Evolutionary conservation across 2,888 invertebrate species (phyloP), one percentile per base, ranked within the genome.

Genomic region (Brassicogethes aeneus): DNA sequence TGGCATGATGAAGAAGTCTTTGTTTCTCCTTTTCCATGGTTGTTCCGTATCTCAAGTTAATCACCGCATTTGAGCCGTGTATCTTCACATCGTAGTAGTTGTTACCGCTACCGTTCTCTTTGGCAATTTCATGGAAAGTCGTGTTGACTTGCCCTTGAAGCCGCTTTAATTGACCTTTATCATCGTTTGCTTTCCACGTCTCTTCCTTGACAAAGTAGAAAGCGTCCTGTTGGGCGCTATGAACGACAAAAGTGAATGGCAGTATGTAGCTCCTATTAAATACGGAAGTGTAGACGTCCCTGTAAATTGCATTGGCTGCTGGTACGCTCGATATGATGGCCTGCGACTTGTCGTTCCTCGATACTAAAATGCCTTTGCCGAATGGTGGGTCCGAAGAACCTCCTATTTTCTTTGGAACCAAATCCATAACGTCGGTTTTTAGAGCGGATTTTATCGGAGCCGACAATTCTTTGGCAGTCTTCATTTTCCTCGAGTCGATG

Each of bases 151-250:
- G 87, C 3, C 90, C 88, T 54, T 91, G 91, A 55, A 93, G 76
- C 7, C 92, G 79, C 62, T 92, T 91, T 52, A 93, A 66, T 60
- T 92, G 91, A 47, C 85, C 88, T 52, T 86, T 82, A 62, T 93
- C 92, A 57, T 91, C 90, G 44, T 82, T 82, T 3, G 90, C 88
- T 32, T 89, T 82, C 89, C 90, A 90, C 1, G 85, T 80, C 51
- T 90, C 88, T 61, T 91, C 90, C 62, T 93, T 93, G 13, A 92
- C 89, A 63, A 93, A 93, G 69, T 88, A 91, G 71, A 93, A 92
- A 8, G 89, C 86, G 61, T 93, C 92, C 64, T 91, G 91, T 60
- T 87, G 86, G 13, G 86, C 85, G 52, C 84, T 87, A 66, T 91
- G 90, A 17, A 90, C 84, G 37, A 90, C 82, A 61, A 89, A 85